Percentiles rank a stretch among this genome's conserved stretches.
These are phyloP conservation scores for Rhinoptilus africanus DNA, from an alignment of 2,113 vertebrate species.

Conservation along the genomic window DNA sequence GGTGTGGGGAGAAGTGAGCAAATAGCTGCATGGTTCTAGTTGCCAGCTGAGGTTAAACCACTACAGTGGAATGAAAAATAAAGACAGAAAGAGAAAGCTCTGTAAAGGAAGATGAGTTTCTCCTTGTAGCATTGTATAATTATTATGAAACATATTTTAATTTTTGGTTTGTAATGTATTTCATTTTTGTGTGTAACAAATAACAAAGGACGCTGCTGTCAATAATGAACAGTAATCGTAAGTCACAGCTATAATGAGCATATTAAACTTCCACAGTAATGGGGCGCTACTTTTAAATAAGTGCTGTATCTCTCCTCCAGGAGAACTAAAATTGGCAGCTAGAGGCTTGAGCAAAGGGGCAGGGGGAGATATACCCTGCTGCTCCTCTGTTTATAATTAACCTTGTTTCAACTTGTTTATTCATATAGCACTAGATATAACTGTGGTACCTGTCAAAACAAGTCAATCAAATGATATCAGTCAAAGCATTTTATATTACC, in stretches of 20 bases:
- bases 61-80: background rate
- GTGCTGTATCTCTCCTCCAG: background rate
- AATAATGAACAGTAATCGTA: background rate
- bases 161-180: background rate
- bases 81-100: background rate
- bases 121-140: background rate
- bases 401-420: background rate
- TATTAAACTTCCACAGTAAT: background rate
- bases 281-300: background rate
- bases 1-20: background rate
- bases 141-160: background rate
- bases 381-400: background rate
- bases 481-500: background rate
- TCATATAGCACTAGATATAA: background rate
- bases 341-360: background rate
- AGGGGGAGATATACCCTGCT: background rate
- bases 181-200: background rate
- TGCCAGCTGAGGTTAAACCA: background rate
- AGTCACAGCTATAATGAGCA: background rate
- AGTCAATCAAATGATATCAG: background rate
- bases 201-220: background rate
- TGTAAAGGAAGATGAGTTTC: background rate
- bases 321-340: background rate
- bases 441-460: slow-evolving; percentile 31
- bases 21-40: background rate